phyloP scores from a whole-genome alignment of 2,113 vertebrate genomes.

The Eira barbara region DNA sequence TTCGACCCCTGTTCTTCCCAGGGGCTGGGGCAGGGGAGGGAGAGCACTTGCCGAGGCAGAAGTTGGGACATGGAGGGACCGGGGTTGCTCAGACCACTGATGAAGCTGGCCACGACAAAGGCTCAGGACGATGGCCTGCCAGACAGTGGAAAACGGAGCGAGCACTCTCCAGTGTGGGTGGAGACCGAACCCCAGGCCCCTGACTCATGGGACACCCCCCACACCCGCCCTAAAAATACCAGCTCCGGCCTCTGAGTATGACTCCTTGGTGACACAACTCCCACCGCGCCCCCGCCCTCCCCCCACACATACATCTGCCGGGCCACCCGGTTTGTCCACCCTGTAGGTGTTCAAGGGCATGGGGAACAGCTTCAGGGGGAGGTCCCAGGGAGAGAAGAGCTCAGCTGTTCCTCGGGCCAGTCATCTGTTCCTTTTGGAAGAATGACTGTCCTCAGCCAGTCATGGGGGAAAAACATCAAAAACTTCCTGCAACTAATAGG shows the following conservation, averaged over 20 bases:
- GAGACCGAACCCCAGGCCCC: not conserved
- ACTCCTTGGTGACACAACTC: not conserved
- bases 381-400: not conserved
- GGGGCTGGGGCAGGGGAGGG: too few species aligned
- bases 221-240: not conserved
- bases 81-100: not conserved
- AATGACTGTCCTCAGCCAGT: not conserved
- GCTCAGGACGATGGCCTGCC: not conserved
- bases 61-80: not conserved
- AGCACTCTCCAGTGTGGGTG: not conserved
- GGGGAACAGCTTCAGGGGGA: not conserved
- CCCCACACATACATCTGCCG: not conserved
- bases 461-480: not conserved
- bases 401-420: not conserved
- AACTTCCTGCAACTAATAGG: not conserved
- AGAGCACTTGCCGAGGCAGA: not conserved
- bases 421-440: not conserved
- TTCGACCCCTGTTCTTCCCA: not conserved
- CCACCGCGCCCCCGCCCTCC: not conserved
- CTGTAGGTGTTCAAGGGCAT: not conserved
- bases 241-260: not conserved
- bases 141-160: fast-evolving
- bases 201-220: constrained; percentile 24
- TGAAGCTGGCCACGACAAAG: not conserved
- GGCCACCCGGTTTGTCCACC: not conserved